Base-by-base conservation (phyloP, 2,113 vertebrate genomes). In the Gopherus flavomarginatus region DNA sequence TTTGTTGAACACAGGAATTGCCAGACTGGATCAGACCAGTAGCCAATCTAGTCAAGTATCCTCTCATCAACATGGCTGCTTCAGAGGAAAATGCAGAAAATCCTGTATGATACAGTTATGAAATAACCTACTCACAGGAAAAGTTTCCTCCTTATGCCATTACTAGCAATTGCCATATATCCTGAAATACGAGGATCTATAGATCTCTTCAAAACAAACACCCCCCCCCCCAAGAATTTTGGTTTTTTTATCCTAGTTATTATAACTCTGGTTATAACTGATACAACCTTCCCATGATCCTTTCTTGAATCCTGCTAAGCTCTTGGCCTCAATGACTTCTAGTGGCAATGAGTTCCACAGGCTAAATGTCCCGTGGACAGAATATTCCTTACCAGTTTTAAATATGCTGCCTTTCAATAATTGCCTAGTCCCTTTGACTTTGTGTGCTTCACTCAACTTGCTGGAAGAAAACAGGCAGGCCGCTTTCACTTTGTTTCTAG, bases 11-110 rank as follows among this genome's bases (percentile, higher is more conserved):
- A 1, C 13, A 11, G 50, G 21, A 47, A 3, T 21, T 57, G 38
- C 84, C 1, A 59, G 82, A 1, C 21, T 1, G 1, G 35, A 77
- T 3, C 35, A 2, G 38, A 2, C 0, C 53, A 8, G 10, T 24
- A 42, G 35, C 38, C 69, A 38, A 11, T 75, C 69, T 42, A 42
- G 69, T 42, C 38, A 42, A 22, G 2, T 72, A 22, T 59, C 65
- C n/a, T 72, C 38, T 26, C 38, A 77, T 9, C 38, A 21, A 42
- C 38, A 65, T n/a, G 9, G 72, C 38, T 21, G 69, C 69, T 42
- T 38, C 69, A 22, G 35, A 75, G 10, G 69, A 75, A 77, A 77
- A 22, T 44, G 21, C 24, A 42, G 38, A 26, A 77, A 77, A 42
- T n/a, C 5, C 38, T 77, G 38, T 22, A 42, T 11, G 22, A 77